Evolutionary conservation across 2,888 invertebrate species (phyloP), one percentile per base, ranked within the genome.

Genomic region (Therioaphis trifolii): DNA sequence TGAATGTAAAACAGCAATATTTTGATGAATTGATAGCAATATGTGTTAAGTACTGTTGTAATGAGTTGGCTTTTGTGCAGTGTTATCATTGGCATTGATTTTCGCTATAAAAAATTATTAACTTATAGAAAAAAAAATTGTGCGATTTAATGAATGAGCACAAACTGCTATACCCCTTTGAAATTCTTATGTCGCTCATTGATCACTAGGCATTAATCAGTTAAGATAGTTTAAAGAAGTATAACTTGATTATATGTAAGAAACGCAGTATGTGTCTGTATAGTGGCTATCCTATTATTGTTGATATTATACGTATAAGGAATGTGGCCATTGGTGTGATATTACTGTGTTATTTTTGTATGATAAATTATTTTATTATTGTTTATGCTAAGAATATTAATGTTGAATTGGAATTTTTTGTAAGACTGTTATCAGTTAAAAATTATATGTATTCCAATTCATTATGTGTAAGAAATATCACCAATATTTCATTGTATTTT

Each of bases 271-370:
- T 40, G 43, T 72, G 24, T 80, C 72, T 72, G 29, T 80, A 58
- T 46, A 72, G n/a, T 82, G 82, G 74, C 63, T 82, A 7, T 69
- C 69, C 49, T 35, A 82, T 63, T 66, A 63, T 24, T 82, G 40
- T 68, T 68, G 15, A 61, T 72, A 74, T 52, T 80, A 35, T 69
- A n/a, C 4, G 46, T 40, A 49, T 72, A 74, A 74, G 40, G 49
- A 82, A 63, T 66, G 24, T 24, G 71, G 82, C 82, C 63, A 82
- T 82, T 63, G 9, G 74, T 82, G 74, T 82, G 63, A 74, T 82
- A 82, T 74, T 74, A 74, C 82, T 82, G 82, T 80, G 71, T 82
- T 82, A 82, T 74, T 82, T 82, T 74, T 82, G 74, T 82, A 74
- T 82, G 35, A 52, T 74, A 74, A 82, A 74, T 74, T 72, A 82